phyloP scores from a whole-genome alignment of 2,113 vertebrate species.

The Otis tarda region DNA sequence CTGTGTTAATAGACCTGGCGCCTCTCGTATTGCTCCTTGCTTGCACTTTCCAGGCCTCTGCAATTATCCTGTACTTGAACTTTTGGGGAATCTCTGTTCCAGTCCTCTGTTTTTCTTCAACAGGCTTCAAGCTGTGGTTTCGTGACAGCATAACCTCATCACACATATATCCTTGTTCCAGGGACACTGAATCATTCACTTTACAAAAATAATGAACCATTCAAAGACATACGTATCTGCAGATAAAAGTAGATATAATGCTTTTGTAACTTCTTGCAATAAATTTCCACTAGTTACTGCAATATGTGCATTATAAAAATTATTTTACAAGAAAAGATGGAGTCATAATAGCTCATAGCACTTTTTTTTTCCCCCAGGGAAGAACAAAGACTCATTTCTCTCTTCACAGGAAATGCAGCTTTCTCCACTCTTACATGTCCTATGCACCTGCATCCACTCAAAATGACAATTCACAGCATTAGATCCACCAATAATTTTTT shows the following conservation, averaged over 20 bases:
- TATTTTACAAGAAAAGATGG: not conserved
- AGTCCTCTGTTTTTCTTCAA: not conserved
- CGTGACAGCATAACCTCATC: not conserved
- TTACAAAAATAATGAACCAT: not conserved
- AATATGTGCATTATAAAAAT: not conserved
- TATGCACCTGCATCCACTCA: not conserved
- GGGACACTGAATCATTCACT: not conserved
- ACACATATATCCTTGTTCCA: not conserved
- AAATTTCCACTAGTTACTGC: not conserved
- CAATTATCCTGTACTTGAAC: not conserved
- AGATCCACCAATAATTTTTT: not conserved
- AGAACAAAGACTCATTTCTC: not conserved
- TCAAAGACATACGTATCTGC: not conserved
- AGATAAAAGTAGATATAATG: not conserved
- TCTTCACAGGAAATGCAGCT: not conserved
- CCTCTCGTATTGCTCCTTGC: not conserved
- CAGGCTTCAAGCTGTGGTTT: conserved; percentile 3
- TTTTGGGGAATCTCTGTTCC: not conserved
- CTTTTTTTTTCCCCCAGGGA: not conserved
- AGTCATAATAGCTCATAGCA: not conserved
- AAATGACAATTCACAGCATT: not conserved
- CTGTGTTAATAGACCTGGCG: not conserved
- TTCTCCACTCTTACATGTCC: not conserved
- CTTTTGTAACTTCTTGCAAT: not conserved
- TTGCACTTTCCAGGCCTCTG: not conserved